phyloP scores from a whole-genome alignment of 2,113 vertebrate genomes.

The Entosphenus tridentatus region DNA sequence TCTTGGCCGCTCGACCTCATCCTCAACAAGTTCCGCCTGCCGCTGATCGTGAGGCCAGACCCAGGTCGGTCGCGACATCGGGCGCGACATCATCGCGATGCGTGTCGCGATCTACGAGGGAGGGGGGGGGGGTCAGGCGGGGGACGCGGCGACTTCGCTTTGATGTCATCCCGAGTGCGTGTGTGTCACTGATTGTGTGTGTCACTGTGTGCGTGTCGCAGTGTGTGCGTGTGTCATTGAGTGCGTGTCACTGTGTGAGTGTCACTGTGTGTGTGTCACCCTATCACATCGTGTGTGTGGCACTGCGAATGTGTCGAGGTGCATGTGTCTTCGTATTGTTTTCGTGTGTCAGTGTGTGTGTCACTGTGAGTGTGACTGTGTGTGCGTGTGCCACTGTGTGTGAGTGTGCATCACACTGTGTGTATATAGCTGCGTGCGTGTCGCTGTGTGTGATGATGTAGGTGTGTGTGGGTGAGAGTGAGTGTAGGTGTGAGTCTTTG shows the following conservation, averaged over 20 bases:
- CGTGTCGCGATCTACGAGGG: too few relatives aligned
- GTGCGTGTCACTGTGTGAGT: neutral
- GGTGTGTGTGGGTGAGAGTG: too few relatives aligned
- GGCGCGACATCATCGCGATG: too few relatives aligned
- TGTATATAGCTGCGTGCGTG: too few relatives aligned
- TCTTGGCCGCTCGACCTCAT: constrained; percentile 60
- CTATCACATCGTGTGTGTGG: neutral
- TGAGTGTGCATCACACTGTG: neutral
- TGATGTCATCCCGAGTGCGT: neutral
- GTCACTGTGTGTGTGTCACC: neutral
- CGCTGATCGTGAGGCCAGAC: constrained; percentile 60
- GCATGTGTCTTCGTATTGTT: neutral
- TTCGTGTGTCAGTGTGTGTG: neutral
- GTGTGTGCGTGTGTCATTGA: neutral
- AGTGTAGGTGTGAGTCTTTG: too few relatives aligned
- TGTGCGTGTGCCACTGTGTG: neutral
- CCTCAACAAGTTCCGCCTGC: constrained; percentile 59
- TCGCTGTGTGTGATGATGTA: too few relatives aligned
- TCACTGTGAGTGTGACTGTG: neutral
- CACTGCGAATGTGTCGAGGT: neutral
- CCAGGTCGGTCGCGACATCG: constrained; percentile 20
- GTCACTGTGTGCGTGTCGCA: neutral
- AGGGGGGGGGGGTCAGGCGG: neutral
- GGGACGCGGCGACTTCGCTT: neutral
- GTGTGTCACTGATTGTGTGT: neutral